A percentile compares a stretch with the other conserved stretches of the same genome.
These are phyloP conservation scores for Panagrolaimus sp. DNA, from an alignment of 1,140 invertebrate genomes.

Conservation along the genomic window DNA sequence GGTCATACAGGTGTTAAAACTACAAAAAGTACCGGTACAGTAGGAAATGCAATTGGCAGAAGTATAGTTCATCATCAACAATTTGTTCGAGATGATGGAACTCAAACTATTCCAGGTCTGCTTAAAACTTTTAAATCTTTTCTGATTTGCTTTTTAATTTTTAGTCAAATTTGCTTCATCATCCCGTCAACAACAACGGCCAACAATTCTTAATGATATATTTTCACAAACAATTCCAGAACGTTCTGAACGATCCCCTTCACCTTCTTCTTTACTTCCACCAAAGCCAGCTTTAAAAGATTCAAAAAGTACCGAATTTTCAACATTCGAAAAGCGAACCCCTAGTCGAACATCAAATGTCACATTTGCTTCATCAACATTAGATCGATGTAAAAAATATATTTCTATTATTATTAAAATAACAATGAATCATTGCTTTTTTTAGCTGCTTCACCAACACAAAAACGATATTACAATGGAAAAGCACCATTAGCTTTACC, in stretches of 20 bases:
- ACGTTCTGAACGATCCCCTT: not conserved
- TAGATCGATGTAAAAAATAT: constrained; percentile 39
- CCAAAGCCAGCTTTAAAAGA: not conserved
- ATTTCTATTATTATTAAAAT: constrained; percentile 14
- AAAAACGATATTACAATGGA: constrained; percentile 21
- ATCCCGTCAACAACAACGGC: not conserved
- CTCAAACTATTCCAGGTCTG: constrained; percentile 20
- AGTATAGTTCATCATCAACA: not conserved
- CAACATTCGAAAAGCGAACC: not conserved
- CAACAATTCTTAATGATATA: not conserved
- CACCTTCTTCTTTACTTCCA: not conserved
- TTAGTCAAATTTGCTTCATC: not conserved
- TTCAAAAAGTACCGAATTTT: constrained; percentile 13
- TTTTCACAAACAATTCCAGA: constrained; percentile 5
- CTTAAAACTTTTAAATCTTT: not conserved
- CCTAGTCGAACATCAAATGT: constrained; percentile 16
- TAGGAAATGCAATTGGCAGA: not conserved
- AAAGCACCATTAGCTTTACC: constrained; percentile 37
- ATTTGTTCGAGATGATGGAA: constrained; percentile 14
- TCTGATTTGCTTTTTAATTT: not conserved
- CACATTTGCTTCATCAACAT: constrained; percentile 36
- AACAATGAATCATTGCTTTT: constrained; percentile 15
- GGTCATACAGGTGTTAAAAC: not conserved
- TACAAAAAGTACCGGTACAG: not conserved
- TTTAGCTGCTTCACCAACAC: constrained; percentile 31